Evolutionary conservation across 1,140 invertebrate genomes (phyloP), one percentile per base, ranked within the genome.

Genomic region (Euglossa dilemma): DNA sequence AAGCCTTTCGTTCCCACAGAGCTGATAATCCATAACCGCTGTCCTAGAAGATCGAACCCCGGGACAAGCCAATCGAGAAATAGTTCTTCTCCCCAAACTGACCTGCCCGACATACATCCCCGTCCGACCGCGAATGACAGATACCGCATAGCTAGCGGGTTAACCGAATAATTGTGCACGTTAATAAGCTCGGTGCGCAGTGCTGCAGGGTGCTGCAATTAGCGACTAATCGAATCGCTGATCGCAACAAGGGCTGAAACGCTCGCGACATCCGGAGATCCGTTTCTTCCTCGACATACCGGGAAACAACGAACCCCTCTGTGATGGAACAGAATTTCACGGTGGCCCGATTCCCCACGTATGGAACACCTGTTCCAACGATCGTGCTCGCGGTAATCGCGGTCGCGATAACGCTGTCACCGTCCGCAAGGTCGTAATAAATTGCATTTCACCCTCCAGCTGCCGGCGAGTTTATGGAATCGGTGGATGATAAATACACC

Each of bases 311-410:
- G 82, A 23, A 66, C 25, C 43, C 28, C 52, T 43, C 61, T 2
- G n/a, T n/a, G 14, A 0, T 25, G 3, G 14, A 52, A 14, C 74
- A 43, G 66, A 66, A 77, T 66, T 77, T 50, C 23, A 25, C 43
- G 12, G 23, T 75, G 28, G 14, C 45, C 9, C 16, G 57, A 61
- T 50, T 75, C 50, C 28, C 9, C 57, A 12, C 12, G 20, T 23
- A 5, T 6, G 1, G 23, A 5, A 28, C 69, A 47, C 59, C 28
- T 73, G 57, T 47, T 23, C 20, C 25, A 8, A 12, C 9, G 57
- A 50, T 50, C 59, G 28, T 36, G 47, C 43, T 80, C 66, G 83
- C 70, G 76, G 64, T 72, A 54, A 74, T 84, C 67, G 83, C 25
- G 36, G 43, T 45, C 3, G 59, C 76, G 59, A 63, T 69, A 78